phyloP scores from a whole-genome alignment of 2,888 invertebrate species.

The Heliconius aoede region DNA sequence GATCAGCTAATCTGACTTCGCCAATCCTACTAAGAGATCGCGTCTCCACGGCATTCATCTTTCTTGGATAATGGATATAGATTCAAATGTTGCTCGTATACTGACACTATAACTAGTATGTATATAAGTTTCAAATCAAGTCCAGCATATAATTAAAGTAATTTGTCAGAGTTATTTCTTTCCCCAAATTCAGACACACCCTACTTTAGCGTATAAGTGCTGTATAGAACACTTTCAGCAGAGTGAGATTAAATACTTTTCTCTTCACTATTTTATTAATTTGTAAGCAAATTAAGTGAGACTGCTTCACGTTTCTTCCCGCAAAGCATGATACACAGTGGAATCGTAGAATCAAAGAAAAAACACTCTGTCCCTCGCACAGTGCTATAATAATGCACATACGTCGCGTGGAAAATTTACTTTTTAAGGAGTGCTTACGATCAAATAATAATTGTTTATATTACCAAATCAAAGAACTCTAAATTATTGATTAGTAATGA shows the following conservation, averaged over 20 bases:
- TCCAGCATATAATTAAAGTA: slow-evolving; percentile 30
- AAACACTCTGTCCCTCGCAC: too few relatives aligned
- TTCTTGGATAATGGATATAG: background rate
- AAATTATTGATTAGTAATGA: too few relatives aligned
- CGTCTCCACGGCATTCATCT: too few relatives aligned
- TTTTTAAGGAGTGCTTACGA: too few relatives aligned
- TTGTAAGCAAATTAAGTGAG: background rate
- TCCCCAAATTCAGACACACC: slow-evolving; percentile 38
- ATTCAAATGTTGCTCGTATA: background rate
- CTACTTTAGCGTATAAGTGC: slow-evolving; percentile 35
- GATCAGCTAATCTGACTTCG: too few relatives aligned
- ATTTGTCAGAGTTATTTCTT: slow-evolving; percentile 37
- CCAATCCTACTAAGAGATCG: too few relatives aligned
- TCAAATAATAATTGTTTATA: too few relatives aligned
- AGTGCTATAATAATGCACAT: too few relatives aligned
- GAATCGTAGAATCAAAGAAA: background rate
- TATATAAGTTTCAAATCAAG: slow-evolving; percentile 9
- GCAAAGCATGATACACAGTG: background rate
- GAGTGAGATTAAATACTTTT: background rate
- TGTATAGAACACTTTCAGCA: slow-evolving; percentile 3
- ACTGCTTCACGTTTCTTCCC: background rate
- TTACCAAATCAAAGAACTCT: too few relatives aligned
- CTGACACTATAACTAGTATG: background rate
- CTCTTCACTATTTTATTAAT: background rate
- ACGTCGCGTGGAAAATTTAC: too few relatives aligned